Conservation (phyloP, 2,888 invertebrate species). For the Tinea semifulvella region DNA sequence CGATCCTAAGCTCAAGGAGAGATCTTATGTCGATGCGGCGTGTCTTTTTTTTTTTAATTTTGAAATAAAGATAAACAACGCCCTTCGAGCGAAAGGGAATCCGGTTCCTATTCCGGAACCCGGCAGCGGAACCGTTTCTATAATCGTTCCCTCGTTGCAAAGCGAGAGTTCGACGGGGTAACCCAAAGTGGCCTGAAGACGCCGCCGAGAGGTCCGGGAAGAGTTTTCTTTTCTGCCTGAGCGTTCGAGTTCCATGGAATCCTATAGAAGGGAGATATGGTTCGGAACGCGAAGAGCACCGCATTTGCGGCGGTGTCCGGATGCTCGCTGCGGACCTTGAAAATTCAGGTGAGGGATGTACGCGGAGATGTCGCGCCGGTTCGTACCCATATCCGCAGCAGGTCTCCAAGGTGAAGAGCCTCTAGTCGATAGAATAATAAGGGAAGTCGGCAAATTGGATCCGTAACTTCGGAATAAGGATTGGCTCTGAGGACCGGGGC, state of each 20-base stretch:
- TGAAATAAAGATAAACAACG: slow-evolving; percentile 28
- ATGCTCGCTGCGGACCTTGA: slow-evolving; percentile 39
- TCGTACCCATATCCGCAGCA: slow-evolving; percentile 79
- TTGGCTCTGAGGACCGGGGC: slow-evolving; percentile 77
- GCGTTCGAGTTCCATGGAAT: slow-evolving; percentile 55
- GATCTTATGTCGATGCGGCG: slow-evolving; percentile 48
- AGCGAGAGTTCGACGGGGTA: slow-evolving; percentile 34
- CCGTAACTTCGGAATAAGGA: slow-evolving; percentile 74
- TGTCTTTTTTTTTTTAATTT: slow-evolving; percentile 24
- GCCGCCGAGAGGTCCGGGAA: slow-evolving; percentile 62
- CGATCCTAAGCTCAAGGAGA: slow-evolving; percentile 66
- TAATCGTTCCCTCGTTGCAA: slow-evolving; percentile 42
- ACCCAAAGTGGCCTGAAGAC: slow-evolving; percentile 63
- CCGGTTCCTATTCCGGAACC: slow-evolving; percentile 69
- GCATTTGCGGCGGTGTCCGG: slow-evolving; percentile 33
- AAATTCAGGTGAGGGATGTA: slow-evolving; percentile 39
- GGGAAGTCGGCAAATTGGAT: slow-evolving; percentile 75
- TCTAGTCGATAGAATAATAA: slow-evolving; percentile 74
- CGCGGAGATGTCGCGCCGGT: slow-evolving; percentile 38
- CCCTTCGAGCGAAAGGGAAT: slow-evolving; percentile 63
- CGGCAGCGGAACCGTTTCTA: slow-evolving; percentile 60
- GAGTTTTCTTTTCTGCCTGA: slow-evolving; percentile 46
- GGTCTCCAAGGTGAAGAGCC: slow-evolving; percentile 78
- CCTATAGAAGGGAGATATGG: slow-evolving; percentile 62
- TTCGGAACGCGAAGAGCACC: slow-evolving; percentile 46